Base-by-base conservation (phyloP, 2,113 vertebrate genomes). In the Nanger granti region DNA sequence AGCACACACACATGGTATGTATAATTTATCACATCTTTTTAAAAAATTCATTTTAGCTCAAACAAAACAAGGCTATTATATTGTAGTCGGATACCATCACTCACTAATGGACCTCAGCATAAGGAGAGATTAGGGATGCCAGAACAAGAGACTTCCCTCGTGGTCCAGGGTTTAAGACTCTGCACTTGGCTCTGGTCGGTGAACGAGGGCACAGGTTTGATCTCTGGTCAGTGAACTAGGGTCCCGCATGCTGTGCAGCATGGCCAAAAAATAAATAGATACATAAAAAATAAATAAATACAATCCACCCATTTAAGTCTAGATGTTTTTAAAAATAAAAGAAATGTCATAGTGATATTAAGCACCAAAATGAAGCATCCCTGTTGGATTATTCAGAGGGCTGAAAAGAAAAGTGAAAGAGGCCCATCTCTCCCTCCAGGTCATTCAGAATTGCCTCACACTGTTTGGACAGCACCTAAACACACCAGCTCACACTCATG, bases 171-270 rank as follows among this genome's bases (percentile, higher is more conserved):
- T 41, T 28, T 79, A 79, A 79, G 73, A 44, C 37, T 37, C n/a
- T 14, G 24, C 5, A 44, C 24, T 28, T 79, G 7, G 4, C 73
- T 79, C 24, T 44, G 11, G 22, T 41, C 0, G 0, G 11, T 12
- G 37, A 76, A 26, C 73, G 41, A 76, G 69, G 69, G 10, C 69
- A 73, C 66, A 69, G 34, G 69, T 24, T 41, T 73, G n/a, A 41
- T 41, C 69, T 73, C n/a, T 41, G 37, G 22, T 76, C 1, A 0
- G 10, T 12, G 37, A 76, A 26, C 69, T 44, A 76, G 73, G 37
- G 73, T 76, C 73, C 73, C 73, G 14, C 37, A 79, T 79, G 73
- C 73, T 44, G 37, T 44, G 73, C 24, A 28, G 73, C 37, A 44
- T 44, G 41, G 73, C 73, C 37, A 28, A 79, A 76, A 79, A 28